phyloP scores from a whole-genome alignment of 2,113 vertebrate species.

The Psammodynastes pulverulentus region DNA sequence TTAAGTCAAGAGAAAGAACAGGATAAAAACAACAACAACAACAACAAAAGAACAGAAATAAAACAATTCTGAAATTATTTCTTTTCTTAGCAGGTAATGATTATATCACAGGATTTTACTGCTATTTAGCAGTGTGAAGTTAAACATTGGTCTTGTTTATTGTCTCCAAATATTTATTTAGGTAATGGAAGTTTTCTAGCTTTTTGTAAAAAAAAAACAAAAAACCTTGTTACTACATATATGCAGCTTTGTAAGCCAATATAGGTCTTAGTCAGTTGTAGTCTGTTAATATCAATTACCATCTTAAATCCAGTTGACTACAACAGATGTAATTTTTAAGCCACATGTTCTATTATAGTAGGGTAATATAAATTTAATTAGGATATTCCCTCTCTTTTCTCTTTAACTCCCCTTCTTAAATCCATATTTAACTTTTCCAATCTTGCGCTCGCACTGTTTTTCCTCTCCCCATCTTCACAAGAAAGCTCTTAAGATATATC shows the following conservation, averaged over 20 bases:
- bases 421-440: background rate
- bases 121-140: conserved; percentile 11
- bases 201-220: background rate
- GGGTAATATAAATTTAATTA: background rate
- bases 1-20: conserved; percentile 33
- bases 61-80: conserved; percentile 33
- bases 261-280: background rate
- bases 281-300: background rate
- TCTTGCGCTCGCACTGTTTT: background rate
- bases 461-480: background rate
- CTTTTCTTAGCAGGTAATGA: conserved; percentile 40
- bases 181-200: background rate
- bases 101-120: conserved; percentile 37
- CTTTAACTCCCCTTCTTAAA: background rate
- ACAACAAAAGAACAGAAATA: conserved; percentile 31
- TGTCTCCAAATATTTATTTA: background rate
- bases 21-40: background rate
- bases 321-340: background rate
- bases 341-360: background rate
- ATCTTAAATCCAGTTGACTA: background rate
- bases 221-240: background rate
- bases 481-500: background rate
- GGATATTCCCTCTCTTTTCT: background rate
- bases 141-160: conserved; percentile 1
- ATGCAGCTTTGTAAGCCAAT: conserved; percentile 14